Evolutionary conservation across 2,888 invertebrate species (phyloP).

Genomic region (Micropterix aruncella): DNA sequence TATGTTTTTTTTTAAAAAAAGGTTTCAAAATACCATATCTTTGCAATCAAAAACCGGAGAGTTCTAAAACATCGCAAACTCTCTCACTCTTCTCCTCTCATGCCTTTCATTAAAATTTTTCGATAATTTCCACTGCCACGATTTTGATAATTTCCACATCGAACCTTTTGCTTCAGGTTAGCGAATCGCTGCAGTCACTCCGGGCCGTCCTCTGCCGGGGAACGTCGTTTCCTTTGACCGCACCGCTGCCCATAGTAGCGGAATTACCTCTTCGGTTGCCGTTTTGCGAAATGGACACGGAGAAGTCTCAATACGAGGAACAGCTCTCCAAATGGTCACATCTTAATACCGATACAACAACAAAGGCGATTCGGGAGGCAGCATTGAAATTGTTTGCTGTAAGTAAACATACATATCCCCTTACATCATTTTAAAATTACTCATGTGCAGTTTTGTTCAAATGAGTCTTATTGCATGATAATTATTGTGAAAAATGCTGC

Average conservation of each 20-base stretch:
- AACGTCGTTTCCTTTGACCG: constrained; percentile 72
- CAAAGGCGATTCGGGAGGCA: constrained; percentile 58
- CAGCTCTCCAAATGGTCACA: constrained; percentile 49
- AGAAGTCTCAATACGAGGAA: constrained; percentile 74
- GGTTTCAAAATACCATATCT: too few relatives aligned
- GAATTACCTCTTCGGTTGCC: constrained; percentile 65
- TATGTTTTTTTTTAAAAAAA: too few relatives aligned
- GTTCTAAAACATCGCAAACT: too few relatives aligned
- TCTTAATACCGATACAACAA: constrained; percentile 44
- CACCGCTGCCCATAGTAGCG: constrained; percentile 70
- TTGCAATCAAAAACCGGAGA: too few relatives aligned
- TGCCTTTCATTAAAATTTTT: too few relatives aligned
- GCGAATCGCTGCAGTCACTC: constrained; percentile 63
- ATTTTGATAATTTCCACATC: too few relatives aligned
- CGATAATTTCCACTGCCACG: too few relatives aligned
- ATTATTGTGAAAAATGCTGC: constrained; percentile 5
- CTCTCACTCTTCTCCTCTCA: too few relatives aligned
- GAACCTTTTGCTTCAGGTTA: constrained; percentile 32
- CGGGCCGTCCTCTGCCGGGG: constrained; percentile 82
- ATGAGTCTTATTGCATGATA: constrained; percentile 3
- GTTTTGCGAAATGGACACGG: constrained; percentile 61
- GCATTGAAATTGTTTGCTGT: constrained; percentile 87
- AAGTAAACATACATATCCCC: constrained; percentile 19
- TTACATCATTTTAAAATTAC: constrained; percentile 2
- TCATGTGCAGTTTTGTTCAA: too few relatives aligned